These are phyloP conservation scores for Hydrophis major DNA, from an alignment of 2,797 vertebrate species.

Conservation along the genomic window DNA sequence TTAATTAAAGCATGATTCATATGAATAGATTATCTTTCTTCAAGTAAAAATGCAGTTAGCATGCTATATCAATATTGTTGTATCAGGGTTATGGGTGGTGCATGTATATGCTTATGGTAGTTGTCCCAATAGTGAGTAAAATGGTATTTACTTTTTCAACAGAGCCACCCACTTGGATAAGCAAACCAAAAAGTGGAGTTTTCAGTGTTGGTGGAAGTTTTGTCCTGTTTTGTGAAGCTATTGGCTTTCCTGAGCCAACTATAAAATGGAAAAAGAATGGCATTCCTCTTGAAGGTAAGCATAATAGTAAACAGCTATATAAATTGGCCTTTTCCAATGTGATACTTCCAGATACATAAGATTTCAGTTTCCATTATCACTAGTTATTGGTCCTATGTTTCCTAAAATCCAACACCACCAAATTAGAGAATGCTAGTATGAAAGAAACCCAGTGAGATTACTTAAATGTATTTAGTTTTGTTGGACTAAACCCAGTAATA, in stretches of 20 bases:
- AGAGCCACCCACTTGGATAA: conserved; percentile 89
- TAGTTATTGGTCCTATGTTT: background rate
- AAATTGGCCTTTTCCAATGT: background rate
- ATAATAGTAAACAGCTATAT: background rate
- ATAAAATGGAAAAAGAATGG: conserved; percentile 88
- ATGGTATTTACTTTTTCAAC: conserved; percentile 27
- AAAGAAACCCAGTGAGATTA: background rate
- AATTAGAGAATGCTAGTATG: background rate
- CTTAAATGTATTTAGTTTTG: background rate
- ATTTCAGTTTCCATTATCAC: background rate
- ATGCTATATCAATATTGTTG: background rate
- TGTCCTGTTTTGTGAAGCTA: conserved; percentile 81
- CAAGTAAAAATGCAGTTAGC: background rate
- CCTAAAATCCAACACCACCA: background rate
- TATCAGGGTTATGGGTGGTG: no score
- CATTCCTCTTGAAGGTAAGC: conserved; percentile 77
- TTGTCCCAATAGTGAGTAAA: background rate
- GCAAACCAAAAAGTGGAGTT: conserved; percentile 81
- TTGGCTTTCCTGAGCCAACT: conserved; percentile 79
- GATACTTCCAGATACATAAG: no score
- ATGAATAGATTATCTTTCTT: background rate
- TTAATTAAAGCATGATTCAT: background rate
- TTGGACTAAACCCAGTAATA: background rate
- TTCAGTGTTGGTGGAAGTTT: conserved; percentile 80
- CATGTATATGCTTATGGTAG: background rate